Evolutionary conservation across 2,888 invertebrate species (phyloP), one percentile per base, ranked within the genome.

Genomic region (Criorhina ranunculi): DNA sequence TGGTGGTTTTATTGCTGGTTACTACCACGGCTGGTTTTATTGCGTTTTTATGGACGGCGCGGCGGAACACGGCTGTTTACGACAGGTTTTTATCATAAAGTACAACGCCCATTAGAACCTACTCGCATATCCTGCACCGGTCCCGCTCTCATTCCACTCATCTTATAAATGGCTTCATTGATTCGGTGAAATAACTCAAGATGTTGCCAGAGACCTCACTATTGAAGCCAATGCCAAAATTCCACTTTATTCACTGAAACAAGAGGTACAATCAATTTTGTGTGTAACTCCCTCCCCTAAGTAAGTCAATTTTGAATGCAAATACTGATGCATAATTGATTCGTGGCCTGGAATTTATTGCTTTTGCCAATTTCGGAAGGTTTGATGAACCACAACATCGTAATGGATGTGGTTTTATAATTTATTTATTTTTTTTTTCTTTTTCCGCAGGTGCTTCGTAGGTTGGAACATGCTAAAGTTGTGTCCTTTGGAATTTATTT

Each of bases 301-400:
- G 60, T 75, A 67, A 80, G 69, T 80, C 75, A 80, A 85, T 80
- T 85, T 85, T 62, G 57, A 66, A 70, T 85, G 85, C 80, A 80
- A 85, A 85, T 85, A 40, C 55, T 80, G 76, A 76, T 85, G 80
- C 75, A 85, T 85, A 80, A 80, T 80, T 85, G 85, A 85, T 85
- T 80, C 29, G 37, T 35, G 85, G 53, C 37, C 70, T 19, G 46
- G 49, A 80, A 76, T 80, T 51, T 80, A 85, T 70, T 80, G 64
- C 44, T 60, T 70, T 70, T 59, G 19, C 40, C 75, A 60, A 64
- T 70, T 46, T 59, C n/a, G 40, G 35, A 49, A 60, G 53, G 49
- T 73, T 57, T 66, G 69, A 37, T 42, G 35, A 62, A 57, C 67
- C 62, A 37, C 55, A 55, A 29, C 17, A 24, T 12, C 37, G 3